Base-by-base conservation (phyloP, 1,140 invertebrate species). In the Drusus annulatus region DNA sequence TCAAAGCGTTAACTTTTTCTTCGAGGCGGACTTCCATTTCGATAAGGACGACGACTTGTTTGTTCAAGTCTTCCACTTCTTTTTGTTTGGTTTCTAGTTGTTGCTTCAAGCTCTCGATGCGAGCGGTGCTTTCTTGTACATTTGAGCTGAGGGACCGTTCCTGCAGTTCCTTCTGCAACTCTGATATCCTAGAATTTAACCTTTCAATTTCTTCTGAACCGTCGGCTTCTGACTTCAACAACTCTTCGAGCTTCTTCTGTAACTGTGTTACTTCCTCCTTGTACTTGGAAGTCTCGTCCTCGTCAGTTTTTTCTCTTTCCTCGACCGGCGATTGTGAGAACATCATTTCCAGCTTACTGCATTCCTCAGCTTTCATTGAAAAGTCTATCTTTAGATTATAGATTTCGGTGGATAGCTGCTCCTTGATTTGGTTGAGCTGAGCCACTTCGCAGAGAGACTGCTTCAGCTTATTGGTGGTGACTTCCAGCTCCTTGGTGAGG, bases 221-320 rank as follows among this genome's bases (percentile, higher is more conserved):
- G 51, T 78, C 56, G 3, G 78, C 77, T 79, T 83, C 74, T 8
- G 78, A 78, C 31, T 80, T 68, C 17, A 76, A 25, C 13, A 68
- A 73, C 25, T 75, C 77, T 5, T 65, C 65, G 2, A 82, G 54
- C 51, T 80, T 73, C 17, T 73, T 78, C 62, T 76, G 75, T 52
- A 82, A 69, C 62, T 82, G 71, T 28, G 45, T 36, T 1, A 71
- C 78, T 45, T 81, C 76, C 54, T 80, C 78, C 58, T 84, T 84
- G 45, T 82, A 84, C 65, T 80, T 84, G n/a, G 60, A 69, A 16
- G 36, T 69, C 2, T 73, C 74, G 16, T 69, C 62, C 51, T 83
- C 80, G 21, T 80, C 80, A 8, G 23, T 73, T 74, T 84, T 81
- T 56, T 84, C 78, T 65, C 63, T 79, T 52, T 80, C 82, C 16